Evolutionary conservation across 2,113 vertebrate species (phyloP).

Genomic region (Galemys pyrenaicus): DNA sequence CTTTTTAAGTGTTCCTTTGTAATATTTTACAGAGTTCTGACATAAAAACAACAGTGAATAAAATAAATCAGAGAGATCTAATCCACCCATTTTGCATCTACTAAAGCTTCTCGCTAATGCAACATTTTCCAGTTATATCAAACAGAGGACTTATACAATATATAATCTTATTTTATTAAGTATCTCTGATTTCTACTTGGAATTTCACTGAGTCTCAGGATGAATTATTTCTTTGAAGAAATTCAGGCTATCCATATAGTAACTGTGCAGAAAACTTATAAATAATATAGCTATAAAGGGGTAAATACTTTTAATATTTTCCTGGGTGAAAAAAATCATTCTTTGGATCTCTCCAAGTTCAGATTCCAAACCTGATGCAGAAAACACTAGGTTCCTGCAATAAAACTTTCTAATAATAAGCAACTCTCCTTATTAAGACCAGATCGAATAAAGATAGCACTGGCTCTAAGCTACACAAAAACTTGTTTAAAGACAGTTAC

Average conservation of each 20-base stretch:
- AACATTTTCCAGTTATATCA: not conserved
- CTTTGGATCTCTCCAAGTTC: not conserved
- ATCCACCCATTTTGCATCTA: not conserved
- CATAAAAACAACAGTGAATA: not conserved
- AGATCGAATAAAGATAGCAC: not conserved
- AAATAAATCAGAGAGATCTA: not conserved
- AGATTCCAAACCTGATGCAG: not conserved
- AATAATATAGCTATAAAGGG: not conserved
- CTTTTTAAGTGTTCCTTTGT: not conserved
- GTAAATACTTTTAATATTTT: not conserved
- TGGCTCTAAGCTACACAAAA: not conserved
- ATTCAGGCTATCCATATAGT: not conserved
- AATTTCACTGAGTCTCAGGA: not conserved
- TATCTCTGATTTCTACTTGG: not conserved
- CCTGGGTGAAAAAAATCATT: not conserved
- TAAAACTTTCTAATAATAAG: not conserved
- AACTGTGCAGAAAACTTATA: not conserved
- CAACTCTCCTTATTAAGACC: not conserved
- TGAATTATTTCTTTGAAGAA: not conserved
- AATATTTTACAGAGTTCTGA: not conserved
- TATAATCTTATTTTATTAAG: not conserved
- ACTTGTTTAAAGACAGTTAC: not conserved
- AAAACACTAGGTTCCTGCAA: not conserved
- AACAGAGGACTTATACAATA: not conserved
- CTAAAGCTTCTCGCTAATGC: not conserved